Base-by-base conservation (phyloP, 1,140 invertebrate genomes). In the Hydropsyche tenuis region DNA sequence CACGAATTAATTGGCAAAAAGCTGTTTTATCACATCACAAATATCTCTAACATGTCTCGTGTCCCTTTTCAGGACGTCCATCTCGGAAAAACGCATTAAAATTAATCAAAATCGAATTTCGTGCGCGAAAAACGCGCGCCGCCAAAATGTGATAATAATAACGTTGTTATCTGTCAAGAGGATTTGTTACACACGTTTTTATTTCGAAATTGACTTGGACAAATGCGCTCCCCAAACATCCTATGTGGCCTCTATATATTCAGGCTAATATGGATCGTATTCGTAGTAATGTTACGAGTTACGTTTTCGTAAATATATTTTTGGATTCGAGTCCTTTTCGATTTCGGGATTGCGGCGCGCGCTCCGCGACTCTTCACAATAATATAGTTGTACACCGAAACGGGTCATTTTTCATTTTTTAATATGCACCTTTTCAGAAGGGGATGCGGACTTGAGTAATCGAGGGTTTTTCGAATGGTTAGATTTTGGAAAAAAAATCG, bases 121-220 rank as follows among this genome's bases (percentile, higher is more conserved):
- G 30, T 37, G 30, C 30, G 30, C 30, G 30, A 37, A 37, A 37
- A 37, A 37, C 30, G 30, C 30, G 22, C 51, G 60, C 76, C 73
- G 76, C 73, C 76, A 77, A 77, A 78, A 78, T 78, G 76, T 75
- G 76, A 73, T 78, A 78, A 78, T 78, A 78, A 78, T 78, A 78
- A 73, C 76, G 76, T 72, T 73, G 76, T 78, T 77, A 78, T 78
- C 76, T 78, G 76, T 78, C 76, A 78, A 75, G 76, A 73, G 76
- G 74, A 78, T 78, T 78, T 78, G 76, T 78, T 75, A 78, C 76
- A 74, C 76, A 71, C 73, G 73, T 73, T 73, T 71, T 74, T 75
- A 75, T 73, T 76, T 73, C 76, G 64, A 77, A 77, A 77, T 77
- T 77, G 76, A 75, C 76, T 73, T n/a, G 9, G 69, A 48, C 45